phyloP scores from a whole-genome alignment of 2,113 vertebrate genomes.

The Trogon melanurus region DNA sequence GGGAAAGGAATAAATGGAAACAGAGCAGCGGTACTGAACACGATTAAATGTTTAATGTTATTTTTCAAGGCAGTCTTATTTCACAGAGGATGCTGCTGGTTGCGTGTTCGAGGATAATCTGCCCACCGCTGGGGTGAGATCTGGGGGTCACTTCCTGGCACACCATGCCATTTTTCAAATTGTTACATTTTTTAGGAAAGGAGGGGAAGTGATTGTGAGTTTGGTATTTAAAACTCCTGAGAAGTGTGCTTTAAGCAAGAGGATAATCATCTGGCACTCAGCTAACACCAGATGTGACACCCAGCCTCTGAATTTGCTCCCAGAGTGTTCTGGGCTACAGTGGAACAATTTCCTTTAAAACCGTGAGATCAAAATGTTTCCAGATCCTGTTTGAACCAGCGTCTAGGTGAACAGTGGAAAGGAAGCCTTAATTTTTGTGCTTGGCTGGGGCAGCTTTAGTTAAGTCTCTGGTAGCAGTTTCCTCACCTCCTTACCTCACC shows the following conservation, averaged over 20 bases:
- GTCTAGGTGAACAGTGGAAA: neutral
- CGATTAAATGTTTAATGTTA: neutral
- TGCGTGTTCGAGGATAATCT: neutral
- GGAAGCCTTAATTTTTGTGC: neutral
- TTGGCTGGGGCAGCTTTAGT: neutral
- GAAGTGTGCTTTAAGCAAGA: neutral
- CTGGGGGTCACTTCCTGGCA: neutral
- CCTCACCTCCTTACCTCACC: neutral
- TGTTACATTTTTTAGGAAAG: neutral
- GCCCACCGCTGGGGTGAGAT: neutral
- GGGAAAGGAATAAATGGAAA: neutral
- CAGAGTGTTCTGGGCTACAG: neutral
- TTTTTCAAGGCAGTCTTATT: constrained; percentile 1
- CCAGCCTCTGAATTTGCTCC: neutral
- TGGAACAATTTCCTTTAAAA: neutral
- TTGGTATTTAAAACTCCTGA: neutral
- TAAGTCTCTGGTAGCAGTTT: constrained; percentile 1
- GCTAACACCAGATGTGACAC: neutral
- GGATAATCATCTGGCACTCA: neutral
- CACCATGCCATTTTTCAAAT: neutral
- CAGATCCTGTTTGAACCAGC: neutral
- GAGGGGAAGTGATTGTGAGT: neutral
- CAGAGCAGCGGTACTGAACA: neutral
- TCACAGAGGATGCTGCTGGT: neutral
- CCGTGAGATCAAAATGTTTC: neutral